Evolutionary conservation across 2,797 vertebrate species (phyloP), one percentile per base, ranked within the genome.

Genomic region (Sebastes paucispinis): DNA sequence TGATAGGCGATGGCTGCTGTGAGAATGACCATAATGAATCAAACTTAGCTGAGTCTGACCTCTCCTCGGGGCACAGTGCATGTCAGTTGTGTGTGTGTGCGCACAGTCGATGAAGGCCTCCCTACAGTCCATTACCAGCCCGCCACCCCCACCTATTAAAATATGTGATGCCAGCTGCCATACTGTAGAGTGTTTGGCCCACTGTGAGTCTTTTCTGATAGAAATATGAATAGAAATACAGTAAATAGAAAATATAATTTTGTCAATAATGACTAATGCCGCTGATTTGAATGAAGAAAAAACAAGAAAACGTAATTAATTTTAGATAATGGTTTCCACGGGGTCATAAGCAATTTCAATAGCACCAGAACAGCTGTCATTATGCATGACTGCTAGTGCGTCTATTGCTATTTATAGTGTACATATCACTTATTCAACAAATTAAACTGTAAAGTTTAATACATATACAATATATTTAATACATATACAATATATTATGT

Each of bases 111-210:
- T 93, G 77, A 69, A 62, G 58, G 79, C 75, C 81, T 79, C 82
- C 81, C 87, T 85, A 75, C 79, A 79, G 81, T 80, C 85, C 92
- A 92, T 94, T 91, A 92, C 79, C 29, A 64, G 39, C 69, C 4
- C 69, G 18, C 25, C 72, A 86, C 89, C 43, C 43, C 43, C 18
- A 50, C 16, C 43, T 7, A 16, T 78, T 59, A 43, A 77, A 88
- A 84, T 50, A 63, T 68, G 64, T 36, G 57, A 50, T 77, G 75
- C 64, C 70, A 62, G 59, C 69, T 81, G 71, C 12, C 13, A 12
- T 63, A 25, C 55, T 65, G 60, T 54, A 14, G 13, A 52, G 22
- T 18, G 1, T 73, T 54, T 60, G 68, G 12, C 58, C 57, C n/a
- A 27, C 27, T 54, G 22, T 5, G 8, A 67, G n/a, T 39, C 22